Evolutionary conservation across 1,140 invertebrate species (phyloP).

Genomic region (Aphidius gifuensis): DNA sequence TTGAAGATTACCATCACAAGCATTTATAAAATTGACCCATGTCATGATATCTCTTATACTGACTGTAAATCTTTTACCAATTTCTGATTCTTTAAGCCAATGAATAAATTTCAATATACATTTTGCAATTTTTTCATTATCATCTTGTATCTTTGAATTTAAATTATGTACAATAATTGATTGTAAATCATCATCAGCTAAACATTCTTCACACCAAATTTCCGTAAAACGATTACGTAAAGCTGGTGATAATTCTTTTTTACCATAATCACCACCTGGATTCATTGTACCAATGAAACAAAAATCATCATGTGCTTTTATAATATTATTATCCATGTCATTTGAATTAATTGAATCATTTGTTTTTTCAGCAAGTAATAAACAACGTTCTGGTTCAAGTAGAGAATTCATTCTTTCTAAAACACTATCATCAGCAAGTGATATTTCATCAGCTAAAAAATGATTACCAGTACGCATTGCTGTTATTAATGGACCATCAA

Average conservation of each 20-base stretch:
- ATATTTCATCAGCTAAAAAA: constrained; percentile 98
- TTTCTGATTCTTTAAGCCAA: constrained; percentile 72
- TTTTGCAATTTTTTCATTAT: constrained; percentile 61
- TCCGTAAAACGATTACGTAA: constrained; percentile 97
- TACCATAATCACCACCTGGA: constrained; percentile 98
- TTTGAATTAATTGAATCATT: constrained; percentile 44
- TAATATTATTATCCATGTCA: constrained; percentile 55
- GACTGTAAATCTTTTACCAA: constrained; percentile 76
- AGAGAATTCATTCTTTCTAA: constrained; percentile 96
- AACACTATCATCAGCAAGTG: constrained; percentile 97
- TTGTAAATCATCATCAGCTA: constrained; percentile 66
- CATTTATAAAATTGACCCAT: constrained; percentile 91
- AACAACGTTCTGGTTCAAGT: constrained; percentile 87
- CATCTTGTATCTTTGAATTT: constrained; percentile 50
- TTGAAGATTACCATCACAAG: constrained; percentile 51
- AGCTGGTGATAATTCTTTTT: constrained; percentile 98
- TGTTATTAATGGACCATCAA: constrained; percentile 90
- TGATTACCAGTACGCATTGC: constrained; percentile 86
- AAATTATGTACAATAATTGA: constrained; percentile 81
- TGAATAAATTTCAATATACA: constrained; percentile 77
- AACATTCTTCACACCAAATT: constrained; percentile 90
- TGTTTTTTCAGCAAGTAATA: constrained; percentile 89
- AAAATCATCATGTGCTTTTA: constrained; percentile 76
- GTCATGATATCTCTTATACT: constrained; percentile 91
- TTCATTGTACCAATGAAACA: constrained; percentile 99